phyloP scores from a whole-genome alignment of 2,113 vertebrate species.

The Cyprinodon variegatus region DNA sequence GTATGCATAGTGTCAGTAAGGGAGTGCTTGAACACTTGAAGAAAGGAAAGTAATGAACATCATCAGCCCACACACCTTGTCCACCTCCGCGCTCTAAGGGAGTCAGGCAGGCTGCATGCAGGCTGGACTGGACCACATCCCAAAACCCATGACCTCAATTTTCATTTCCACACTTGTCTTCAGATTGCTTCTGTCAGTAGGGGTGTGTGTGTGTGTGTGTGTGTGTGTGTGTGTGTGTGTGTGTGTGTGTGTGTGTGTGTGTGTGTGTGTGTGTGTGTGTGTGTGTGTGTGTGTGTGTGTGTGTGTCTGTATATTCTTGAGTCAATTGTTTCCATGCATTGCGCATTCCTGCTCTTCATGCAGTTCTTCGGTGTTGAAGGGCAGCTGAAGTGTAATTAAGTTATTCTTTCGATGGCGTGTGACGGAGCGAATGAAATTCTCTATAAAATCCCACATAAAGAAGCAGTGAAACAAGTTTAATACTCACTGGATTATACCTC shows the following conservation, averaged over 20 bases:
- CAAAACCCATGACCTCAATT: constrained; percentile 63
- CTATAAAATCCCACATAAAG: neutral
- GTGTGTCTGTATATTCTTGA: constrained; percentile 12
- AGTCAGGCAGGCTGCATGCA: constrained; percentile 57
- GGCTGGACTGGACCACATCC: constrained; percentile 54
- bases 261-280: neutral
- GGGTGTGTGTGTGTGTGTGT: constrained; percentile 9
- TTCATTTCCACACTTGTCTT: constrained; percentile 57
- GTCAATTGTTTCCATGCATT: constrained; percentile 23
- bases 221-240: constrained; percentile 1
- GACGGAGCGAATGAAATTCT: neutral
- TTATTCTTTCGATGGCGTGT: neutral
- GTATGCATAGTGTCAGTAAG: constrained; percentile 65
- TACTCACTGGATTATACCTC: neutral
- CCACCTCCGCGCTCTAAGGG: constrained; percentile 66
- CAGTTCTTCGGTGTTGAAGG: constrained; percentile 13
- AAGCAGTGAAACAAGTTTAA: neutral
- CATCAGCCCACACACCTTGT: constrained; percentile 75
- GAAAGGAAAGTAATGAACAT: constrained; percentile 73
- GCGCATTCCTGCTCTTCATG: constrained; percentile 21
- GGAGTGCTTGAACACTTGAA: constrained; percentile 50
- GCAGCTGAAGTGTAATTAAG: constrained; percentile 28
- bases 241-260: constrained; percentile 5
- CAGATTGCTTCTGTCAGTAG: constrained; percentile 52
- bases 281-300: constrained; percentile 4